Percentiles rank a stretch among this genome's conserved stretches.
These are phyloP conservation scores for Schlechtendalia chinensis DNA, from an alignment of 1,140 invertebrate genomes.

Conservation along the genomic window DNA sequence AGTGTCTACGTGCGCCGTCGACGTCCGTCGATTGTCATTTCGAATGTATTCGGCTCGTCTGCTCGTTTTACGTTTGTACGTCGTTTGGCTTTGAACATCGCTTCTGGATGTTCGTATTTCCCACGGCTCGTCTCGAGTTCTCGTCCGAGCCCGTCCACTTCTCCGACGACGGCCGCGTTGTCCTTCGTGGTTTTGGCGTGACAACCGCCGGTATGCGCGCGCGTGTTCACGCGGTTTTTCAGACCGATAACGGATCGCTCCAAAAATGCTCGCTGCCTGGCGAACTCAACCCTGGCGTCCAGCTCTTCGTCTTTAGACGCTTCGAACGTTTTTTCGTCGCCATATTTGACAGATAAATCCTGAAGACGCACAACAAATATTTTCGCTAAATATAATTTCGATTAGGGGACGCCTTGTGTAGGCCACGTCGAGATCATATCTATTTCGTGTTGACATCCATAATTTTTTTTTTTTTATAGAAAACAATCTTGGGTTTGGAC, in stretches of 20 bases:
- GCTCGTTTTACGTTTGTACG: neutral
- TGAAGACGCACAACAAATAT: neutral
- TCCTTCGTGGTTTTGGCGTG: constrained; percentile 3
- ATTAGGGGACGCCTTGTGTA: neutral
- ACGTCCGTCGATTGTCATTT: neutral
- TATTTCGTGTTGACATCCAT: no score
- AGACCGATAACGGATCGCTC: constrained; percentile 3
- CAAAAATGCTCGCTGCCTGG: constrained; percentile 16
- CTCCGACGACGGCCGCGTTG: neutral
- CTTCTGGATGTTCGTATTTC: neutral
- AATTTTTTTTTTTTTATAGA: no score
- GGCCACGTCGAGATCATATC: no score
- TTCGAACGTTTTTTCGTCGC: neutral
- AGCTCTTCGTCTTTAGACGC: neutral
- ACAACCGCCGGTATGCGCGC: neutral
- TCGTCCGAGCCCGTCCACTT: constrained; percentile 12
- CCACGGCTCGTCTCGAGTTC: neutral
- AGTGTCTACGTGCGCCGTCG: neutral
- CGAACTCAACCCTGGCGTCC: neutral
- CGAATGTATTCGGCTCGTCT: neutral
- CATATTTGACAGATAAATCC: constrained; percentile 26
- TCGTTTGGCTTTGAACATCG: neutral
- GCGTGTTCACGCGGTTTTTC: neutral
- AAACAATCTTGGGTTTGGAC: no score
- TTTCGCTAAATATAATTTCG: neutral